phyloP scores from a whole-genome alignment of 2,888 invertebrate genomes.

The Xanthorhoe spadicearia region DNA sequence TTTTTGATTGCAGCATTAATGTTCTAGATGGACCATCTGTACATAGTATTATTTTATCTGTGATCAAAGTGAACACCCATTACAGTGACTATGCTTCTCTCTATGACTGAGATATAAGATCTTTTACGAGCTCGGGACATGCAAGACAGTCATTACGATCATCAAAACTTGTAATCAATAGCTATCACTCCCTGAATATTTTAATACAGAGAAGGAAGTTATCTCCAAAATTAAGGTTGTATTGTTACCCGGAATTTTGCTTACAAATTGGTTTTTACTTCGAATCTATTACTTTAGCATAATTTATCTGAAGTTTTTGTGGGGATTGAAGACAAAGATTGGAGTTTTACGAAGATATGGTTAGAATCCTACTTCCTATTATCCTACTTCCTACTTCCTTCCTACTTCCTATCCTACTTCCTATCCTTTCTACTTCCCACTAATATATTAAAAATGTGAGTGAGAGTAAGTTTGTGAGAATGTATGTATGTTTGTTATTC shows the following conservation, averaged over 20 bases:
- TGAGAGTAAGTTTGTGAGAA: too few relatives aligned
- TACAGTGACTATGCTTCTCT: slow-evolving; percentile 2
- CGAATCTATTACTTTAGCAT: neutral
- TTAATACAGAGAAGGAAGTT: slow-evolving; percentile 16
- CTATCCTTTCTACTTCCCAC: too few relatives aligned
- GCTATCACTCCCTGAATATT: slow-evolving; percentile 31
- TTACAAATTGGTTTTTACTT: slow-evolving; percentile 6
- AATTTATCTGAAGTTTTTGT: neutral
- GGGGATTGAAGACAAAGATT: neutral
- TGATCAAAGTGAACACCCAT: neutral
- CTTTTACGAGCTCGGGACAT: slow-evolving; percentile 40
- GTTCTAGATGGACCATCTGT: too few relatives aligned
- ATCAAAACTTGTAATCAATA: slow-evolving; percentile 40
- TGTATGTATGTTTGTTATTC: too few relatives aligned
- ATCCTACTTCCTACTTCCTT: too few relatives aligned
- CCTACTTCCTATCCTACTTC: too few relatives aligned
- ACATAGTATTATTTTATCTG: too few relatives aligned
- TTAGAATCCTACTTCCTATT: too few relatives aligned
- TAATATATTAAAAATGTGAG: too few relatives aligned
- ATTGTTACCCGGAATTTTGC: neutral
- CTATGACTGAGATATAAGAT: slow-evolving; percentile 35
- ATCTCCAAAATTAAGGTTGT: neutral
- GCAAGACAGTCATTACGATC: slow-evolving; percentile 42
- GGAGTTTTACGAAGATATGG: too few relatives aligned
- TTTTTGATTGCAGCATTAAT: too few relatives aligned